Base-by-base conservation (phyloP, 1,140 invertebrate genomes). In the Hestina assimilis region DNA sequence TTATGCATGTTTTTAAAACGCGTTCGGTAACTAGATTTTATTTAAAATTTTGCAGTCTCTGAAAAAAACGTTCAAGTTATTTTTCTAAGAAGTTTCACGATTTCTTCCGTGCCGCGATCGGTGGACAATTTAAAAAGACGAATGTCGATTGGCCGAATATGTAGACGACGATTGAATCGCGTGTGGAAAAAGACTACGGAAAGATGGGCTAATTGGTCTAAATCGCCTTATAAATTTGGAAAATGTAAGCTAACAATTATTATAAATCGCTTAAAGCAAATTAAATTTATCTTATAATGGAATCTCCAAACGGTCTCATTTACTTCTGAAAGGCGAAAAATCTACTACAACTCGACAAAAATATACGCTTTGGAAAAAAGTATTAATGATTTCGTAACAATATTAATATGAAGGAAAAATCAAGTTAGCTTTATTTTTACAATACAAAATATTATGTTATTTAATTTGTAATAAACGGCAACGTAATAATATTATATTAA, bases 141-240 rank as follows among this genome's bases (percentile, higher is more conserved):
- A 12, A 50, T 68, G 5, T 66, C 64, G 0, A 45, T 71, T 4
- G 63, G 64, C 4, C 59, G 67, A 1, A 65, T 72, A 3, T 71
- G 67, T 20, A 63, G 62, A 5, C 66, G 64, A 14, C 72, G 73
- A 7, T 75, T 60, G 66, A 77, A 73, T 23, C 50, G 59, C 11
- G 66, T 76, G 1, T 82, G 81, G 76, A 80, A 75, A 43, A 79
- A 69, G 38, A 80, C 77, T 1, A 47, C 70, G 0, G 69, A 71
- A 15, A 61, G 63, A 8, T 84, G 65, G 63, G 42, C 53, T 0
- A 50, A 42, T 8, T 72, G 72, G 67, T 69, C 75, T 1, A 78
- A 64, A 19, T 63, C 64, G 0, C 53, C 53, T 0, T 59, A 45
- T 1, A 73, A 63, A 29, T 60, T 59, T 41, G 67, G 54, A 45